Conservation (phyloP, 2,113 vertebrate genomes). For the Panthera uncia region DNA sequence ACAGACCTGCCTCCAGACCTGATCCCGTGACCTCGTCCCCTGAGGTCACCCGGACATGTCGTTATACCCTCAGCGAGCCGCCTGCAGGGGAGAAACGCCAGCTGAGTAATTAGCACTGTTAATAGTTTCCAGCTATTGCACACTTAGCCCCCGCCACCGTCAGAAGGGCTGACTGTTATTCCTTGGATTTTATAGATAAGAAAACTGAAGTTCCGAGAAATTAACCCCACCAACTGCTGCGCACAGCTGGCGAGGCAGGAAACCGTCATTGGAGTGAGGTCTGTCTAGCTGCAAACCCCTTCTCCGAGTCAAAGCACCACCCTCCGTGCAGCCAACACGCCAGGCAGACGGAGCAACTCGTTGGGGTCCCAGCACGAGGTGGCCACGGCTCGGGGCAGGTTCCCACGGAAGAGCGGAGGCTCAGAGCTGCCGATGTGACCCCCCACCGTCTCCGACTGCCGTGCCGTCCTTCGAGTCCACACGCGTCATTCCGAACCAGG, state of each 20-base stretch:
- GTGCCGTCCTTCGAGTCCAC: neutral
- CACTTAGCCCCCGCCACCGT: neutral
- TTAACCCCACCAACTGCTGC: fast-evolving
- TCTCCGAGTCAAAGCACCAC: too few relatives aligned
- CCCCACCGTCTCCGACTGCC: too few relatives aligned
- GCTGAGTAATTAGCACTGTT: neutral
- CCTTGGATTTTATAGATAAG: too few relatives aligned
- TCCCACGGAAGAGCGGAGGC: neutral
- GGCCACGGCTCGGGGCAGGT: too few relatives aligned
- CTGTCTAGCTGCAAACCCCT: neutral
- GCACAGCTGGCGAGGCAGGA: neutral
- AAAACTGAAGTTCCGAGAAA: neutral
- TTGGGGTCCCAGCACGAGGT: fast-evolving
- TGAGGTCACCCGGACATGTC: neutral
- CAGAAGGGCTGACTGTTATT: neutral
- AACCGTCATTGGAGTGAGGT: fast-evolving
- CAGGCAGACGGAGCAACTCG: neutral
- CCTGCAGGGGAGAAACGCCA: fast-evolving
- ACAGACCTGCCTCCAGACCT: too few relatives aligned
- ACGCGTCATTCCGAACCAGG: neutral
- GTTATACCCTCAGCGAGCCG: neutral
- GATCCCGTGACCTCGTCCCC: fast-evolving
- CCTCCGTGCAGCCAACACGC: fast-evolving
- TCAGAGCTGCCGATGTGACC: neutral
- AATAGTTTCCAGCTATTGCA: neutral